A percentile compares a stretch with the other conserved stretches of the same genome.
Evolutionary conservation across 2,113 vertebrate species (phyloP).

Genomic region (Otocyon megalotis): DNA sequence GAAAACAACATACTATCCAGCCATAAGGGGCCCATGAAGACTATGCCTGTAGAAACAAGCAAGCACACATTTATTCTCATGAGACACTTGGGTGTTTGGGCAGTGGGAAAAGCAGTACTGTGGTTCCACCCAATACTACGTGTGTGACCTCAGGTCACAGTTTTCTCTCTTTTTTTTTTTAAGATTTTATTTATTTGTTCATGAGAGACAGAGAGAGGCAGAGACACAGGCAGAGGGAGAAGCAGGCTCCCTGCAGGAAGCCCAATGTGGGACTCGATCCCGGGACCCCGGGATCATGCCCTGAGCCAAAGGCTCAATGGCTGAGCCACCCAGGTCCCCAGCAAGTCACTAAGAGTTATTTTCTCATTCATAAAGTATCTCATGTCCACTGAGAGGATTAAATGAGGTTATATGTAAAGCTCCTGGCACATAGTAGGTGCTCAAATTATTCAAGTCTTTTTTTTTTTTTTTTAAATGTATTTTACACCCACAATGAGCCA

Average conservation of each 20-base stretch:
- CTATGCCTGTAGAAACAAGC: constrained; percentile 18
- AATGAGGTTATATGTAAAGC: background rate
- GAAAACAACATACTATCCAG: constrained; percentile 38
- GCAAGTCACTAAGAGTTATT: background rate
- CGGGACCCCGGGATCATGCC: too few relatives aligned
- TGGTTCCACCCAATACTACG: background rate
- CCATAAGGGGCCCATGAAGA: constrained; percentile 13
- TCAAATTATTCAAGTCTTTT: background rate
- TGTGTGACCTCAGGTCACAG: background rate
- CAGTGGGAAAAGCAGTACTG: background rate
- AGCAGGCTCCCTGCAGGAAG: too few relatives aligned
- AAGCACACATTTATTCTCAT: background rate
- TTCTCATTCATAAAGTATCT: constrained; percentile 18
- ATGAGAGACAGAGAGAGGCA: too few relatives aligned
- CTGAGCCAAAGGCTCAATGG: too few relatives aligned
- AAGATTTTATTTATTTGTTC: too few relatives aligned
- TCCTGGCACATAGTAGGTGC: background rate
- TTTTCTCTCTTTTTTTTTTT: background rate
- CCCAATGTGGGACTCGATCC: too few relatives aligned
- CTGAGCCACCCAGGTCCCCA: too few relatives aligned
- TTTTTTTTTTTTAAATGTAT: background rate
- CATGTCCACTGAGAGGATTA: background rate
- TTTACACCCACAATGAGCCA: background rate
- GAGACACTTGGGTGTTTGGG: background rate
- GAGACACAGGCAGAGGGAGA: too few relatives aligned